Percentiles rank a stretch among this genome's conserved stretches.
phyloP scores from a whole-genome alignment of 1,140 invertebrate species.

The Vanessa tameamea region DNA sequence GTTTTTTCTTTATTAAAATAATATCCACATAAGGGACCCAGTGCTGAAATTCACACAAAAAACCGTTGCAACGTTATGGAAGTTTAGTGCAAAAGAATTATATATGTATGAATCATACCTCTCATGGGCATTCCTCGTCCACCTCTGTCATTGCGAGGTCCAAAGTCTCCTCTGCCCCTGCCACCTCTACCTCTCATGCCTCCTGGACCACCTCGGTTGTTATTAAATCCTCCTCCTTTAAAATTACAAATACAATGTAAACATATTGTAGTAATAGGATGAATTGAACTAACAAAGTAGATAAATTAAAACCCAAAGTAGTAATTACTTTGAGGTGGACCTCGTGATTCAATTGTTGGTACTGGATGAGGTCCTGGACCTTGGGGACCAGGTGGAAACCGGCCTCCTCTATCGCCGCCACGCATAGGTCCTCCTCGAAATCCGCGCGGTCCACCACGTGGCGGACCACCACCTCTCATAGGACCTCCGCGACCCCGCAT shows the following conservation, averaged over 20 bases:
- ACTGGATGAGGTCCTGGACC: conserved; percentile 78
- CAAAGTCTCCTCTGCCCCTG: conserved; percentile 68
- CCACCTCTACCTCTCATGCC: conserved; percentile 70
- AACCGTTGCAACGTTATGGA: no score
- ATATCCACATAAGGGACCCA: no score
- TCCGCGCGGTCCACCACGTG: conserved; percentile 61
- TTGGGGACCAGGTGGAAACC: conserved; percentile 71
- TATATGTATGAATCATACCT: conserved; percentile 44
- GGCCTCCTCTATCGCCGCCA: conserved; percentile 61
- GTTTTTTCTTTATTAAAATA: no score
- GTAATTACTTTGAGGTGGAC: conserved; percentile 64
- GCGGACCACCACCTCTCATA: conserved; percentile 53
- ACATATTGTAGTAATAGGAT: neutral
- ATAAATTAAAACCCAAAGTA: neutral
- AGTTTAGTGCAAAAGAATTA: no score
- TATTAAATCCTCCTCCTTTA: conserved; percentile 61
- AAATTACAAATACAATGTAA: neutral
- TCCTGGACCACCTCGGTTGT: conserved; percentile 68
- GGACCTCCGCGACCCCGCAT: conserved; percentile 70
- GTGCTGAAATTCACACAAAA: no score
- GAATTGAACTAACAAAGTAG: neutral
- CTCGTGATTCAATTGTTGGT: conserved; percentile 75
- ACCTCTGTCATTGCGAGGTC: conserved; percentile 60
- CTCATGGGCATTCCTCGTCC: conserved; percentile 69
- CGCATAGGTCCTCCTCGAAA: conserved; percentile 69